Evolutionary conservation across 2,888 invertebrate species (phyloP).

Genomic region (Fabriciana adippe): DNA sequence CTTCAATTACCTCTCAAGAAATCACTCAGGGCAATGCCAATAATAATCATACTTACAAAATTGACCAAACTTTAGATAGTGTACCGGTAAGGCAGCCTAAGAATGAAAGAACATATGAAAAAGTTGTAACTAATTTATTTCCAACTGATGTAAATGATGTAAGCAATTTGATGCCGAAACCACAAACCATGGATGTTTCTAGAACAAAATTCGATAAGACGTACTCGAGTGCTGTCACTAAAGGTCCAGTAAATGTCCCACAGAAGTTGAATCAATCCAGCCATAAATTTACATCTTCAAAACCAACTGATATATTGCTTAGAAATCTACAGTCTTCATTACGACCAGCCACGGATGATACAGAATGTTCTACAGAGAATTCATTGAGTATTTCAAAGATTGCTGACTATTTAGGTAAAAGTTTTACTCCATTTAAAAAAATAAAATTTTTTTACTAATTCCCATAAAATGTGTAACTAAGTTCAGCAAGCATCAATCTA

Average conservation of each 20-base stretch:
- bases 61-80: constrained; percentile 64
- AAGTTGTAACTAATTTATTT: constrained; percentile 24
- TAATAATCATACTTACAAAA: constrained; percentile 45
- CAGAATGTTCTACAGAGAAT: constrained; percentile 61
- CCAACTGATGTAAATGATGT: constrained; percentile 20
- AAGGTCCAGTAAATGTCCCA: constrained; percentile 21
- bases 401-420: constrained; percentile 67
- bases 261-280: constrained; percentile 10
- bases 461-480: too few relatives aligned
- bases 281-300: constrained; percentile 45
- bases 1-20: constrained; percentile 44
- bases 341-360: constrained; percentile 55
- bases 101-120: constrained; percentile 41
- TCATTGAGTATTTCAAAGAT: constrained; percentile 73
- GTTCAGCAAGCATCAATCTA: too few relatives aligned
- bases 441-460: neutral
- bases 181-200: constrained; percentile 18
- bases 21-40: constrained; percentile 44
- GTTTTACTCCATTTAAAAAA: neutral
- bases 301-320: constrained; percentile 57
- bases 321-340: constrained; percentile 57
- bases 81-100: constrained; percentile 69
- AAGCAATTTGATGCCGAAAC: constrained; percentile 18
- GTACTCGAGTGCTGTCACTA: constrained; percentile 20
- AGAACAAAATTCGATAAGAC: constrained; percentile 21